phyloP scores from a whole-genome alignment of 2,797 vertebrate genomes.

The Microctenopoma stevenorrisi region DNA sequence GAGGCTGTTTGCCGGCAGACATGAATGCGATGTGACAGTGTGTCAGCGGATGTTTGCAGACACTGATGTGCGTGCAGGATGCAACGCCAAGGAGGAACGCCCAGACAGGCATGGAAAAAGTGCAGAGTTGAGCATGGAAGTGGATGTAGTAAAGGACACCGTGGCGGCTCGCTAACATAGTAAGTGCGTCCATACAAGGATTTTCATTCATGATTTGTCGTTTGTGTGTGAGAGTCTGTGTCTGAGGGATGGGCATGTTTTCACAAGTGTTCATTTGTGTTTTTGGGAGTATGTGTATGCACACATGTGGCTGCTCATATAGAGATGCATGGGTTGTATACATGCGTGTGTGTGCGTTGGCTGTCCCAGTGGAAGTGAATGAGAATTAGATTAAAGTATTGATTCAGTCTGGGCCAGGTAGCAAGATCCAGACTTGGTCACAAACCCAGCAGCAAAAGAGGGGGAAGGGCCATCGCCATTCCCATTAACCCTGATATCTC shows the following conservation, averaged over 20 bases:
- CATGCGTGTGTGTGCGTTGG: constrained; percentile 17
- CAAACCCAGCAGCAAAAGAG: constrained; percentile 60
- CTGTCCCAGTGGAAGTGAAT: constrained; percentile 66
- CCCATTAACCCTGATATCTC: constrained; percentile 61
- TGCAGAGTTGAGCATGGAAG: constrained; percentile 28
- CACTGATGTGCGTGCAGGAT: constrained; percentile 71
- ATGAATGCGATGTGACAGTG: constrained; percentile 75
- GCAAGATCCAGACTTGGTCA: constrained; percentile 66
- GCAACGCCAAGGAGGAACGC: constrained; percentile 70
- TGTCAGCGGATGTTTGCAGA: constrained; percentile 78
- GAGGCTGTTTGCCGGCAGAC: constrained; percentile 59
- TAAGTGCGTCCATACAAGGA: constrained; percentile 25
- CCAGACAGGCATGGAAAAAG: constrained; percentile 44
- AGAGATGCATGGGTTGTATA: constrained; percentile 16
- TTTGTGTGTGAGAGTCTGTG: constrained; percentile 12
- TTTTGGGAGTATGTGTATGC: constrained; percentile 7
- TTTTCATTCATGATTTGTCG: constrained; percentile 60
- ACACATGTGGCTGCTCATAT: neutral
- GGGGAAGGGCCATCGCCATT: constrained; percentile 38
- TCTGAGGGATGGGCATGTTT: neutral
- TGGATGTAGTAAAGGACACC: constrained; percentile 41
- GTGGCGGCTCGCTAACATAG: constrained; percentile 18
- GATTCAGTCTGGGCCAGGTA: constrained; percentile 83
- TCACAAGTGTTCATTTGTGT: constrained; percentile 1
- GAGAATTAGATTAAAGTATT: constrained; percentile 83